Base-by-base conservation (phyloP, 2,797 vertebrate genomes). In the Sphenodon punctatus region DNA sequence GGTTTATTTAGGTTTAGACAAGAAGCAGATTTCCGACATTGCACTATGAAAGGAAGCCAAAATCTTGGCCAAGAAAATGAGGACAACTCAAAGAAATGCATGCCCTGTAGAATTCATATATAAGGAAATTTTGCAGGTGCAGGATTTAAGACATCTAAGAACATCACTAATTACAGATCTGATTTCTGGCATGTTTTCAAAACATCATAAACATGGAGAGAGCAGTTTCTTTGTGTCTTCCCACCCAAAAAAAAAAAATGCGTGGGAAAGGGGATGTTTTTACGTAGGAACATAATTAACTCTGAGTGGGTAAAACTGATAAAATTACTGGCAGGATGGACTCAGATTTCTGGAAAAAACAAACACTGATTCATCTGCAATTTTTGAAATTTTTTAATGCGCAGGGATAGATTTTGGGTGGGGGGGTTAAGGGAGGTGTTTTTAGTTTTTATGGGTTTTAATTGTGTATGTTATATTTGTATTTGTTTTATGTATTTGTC, bases 81-180 rank as follows among this genome's bases (percentile, higher is more conserved):
- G 67, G 74, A 80, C 86, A 23, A 67, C 0, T 6, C 78, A 75
- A 87, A 71, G 14, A 75, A 85, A 88, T 72, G 22, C 41, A 80
- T 80, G 16, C 5, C n/a, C 49, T 27, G 22, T 45, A 76, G 15
- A 80, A 32, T 12, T 46, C 25, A 65, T 77, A 78, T 65, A 23
- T 64, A 84, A 74, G 66, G 73, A 82, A 58, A n/a, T 34, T 79
- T 88, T 82, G 76, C 75, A 86, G 75, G 80, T 92, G 79, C 34
- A 84, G 45, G 19, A 85, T 72, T 69, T 69, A 72, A n/a, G 30
- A 61, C 38, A 84, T 82, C 76, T 84, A 80, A 84, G 53, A 86
- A 48, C 82, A 78, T 61, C 34, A 36, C 16, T 88, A 78, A 87
- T 85, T 84, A 78, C 27, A 71, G 8, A 64, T 71, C 63, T 69